Percentiles rank a stretch among this genome's conserved stretches.
Conservation (phyloP, 2,888 invertebrate genomes). For the Amorpha juglandis region DNA sequence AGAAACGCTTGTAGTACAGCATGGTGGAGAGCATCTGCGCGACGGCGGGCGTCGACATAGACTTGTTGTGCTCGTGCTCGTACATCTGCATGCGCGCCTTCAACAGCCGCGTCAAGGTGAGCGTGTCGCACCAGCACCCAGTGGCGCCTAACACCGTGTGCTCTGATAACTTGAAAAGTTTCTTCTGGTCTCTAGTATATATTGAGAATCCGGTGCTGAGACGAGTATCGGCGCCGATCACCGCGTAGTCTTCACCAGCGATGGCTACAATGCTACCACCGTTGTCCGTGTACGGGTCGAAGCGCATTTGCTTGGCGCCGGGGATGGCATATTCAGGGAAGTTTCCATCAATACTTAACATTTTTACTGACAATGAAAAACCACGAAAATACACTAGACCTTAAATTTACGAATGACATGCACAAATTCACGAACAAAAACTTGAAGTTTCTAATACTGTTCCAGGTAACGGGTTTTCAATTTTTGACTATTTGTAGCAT, state of each 20-base stretch:
- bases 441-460: background rate
- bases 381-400: slow-evolving; percentile 11
- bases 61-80: slow-evolving; percentile 95
- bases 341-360: slow-evolving; percentile 67
- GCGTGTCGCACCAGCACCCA: slow-evolving; percentile 99
- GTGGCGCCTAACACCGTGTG: slow-evolving; percentile 96
- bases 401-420: slow-evolving; percentile 62
- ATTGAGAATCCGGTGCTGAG: slow-evolving; percentile 96
- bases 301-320: slow-evolving; percentile 78
- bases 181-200: slow-evolving; percentile 94
- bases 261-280: slow-evolving; percentile 97
- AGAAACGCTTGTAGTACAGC: slow-evolving; percentile 98
- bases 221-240: slow-evolving; percentile 98
- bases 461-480: background rate
- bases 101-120: slow-evolving; percentile 93
- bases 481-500: background rate
- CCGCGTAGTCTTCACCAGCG: slow-evolving; percentile 96
- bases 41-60: slow-evolving; percentile 95
- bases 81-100: slow-evolving; percentile 97
- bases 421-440: slow-evolving; percentile 46
- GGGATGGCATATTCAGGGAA: slow-evolving; percentile 80
- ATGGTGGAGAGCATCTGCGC: slow-evolving; percentile 98
- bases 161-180: slow-evolving; percentile 92
- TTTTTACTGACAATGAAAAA: slow-evolving; percentile 42
- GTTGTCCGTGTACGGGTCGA: slow-evolving; percentile 82